Evolutionary conservation across 2,113 vertebrate genomes (phyloP), one percentile per base, ranked within the genome.

Genomic region (Suncus etruscus): DNA sequence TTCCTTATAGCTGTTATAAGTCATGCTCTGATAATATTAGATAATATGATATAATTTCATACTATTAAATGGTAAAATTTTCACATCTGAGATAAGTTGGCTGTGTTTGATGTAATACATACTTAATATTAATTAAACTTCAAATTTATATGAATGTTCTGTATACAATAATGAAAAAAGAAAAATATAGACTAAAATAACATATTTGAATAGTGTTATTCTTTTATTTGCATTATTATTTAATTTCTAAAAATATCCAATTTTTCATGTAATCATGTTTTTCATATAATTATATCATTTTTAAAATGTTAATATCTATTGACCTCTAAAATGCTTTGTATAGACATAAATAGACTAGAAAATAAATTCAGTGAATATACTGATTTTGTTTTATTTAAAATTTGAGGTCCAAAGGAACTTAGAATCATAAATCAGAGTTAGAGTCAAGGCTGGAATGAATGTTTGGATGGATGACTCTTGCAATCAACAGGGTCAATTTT

Each of bases 201-300:
- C 27, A 0, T 47, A 18, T 80, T 48, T 92, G 39, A 8, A 18
- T 81, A 2, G 25, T 87, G 24, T 70, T 90, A 76, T 6, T 66
- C 3, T 89, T 90, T 92, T 92, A 15, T 61, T 75, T 84, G 4
- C 16, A 31, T 77, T 92, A n/a, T 84, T 25, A 70, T 51, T 72
- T 68, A 8, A 74, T 24, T 58, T 86, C 14, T 77, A n/a, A 24
- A 50, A 78, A 85, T 39, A 92, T 94, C 25, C 31, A 66, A n/a
- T 65, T 87, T 50, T 86, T 39, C 47, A 25, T 73, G 18, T 72
- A 25, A n/a, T 9, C 79, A 5, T 80, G 8, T 1, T 54, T 69
- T 80, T 31, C 51, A 79, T 91, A 89, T 65, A 22, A 39, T 39
- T 39, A 5, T 39, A 39, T 39, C 39, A 39, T 39, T 39, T 39